Percentiles rank a stretch among this genome's conserved stretches.
phyloP scores from a whole-genome alignment of 1,140 invertebrate genomes.

The Liolophura sinensis region DNA sequence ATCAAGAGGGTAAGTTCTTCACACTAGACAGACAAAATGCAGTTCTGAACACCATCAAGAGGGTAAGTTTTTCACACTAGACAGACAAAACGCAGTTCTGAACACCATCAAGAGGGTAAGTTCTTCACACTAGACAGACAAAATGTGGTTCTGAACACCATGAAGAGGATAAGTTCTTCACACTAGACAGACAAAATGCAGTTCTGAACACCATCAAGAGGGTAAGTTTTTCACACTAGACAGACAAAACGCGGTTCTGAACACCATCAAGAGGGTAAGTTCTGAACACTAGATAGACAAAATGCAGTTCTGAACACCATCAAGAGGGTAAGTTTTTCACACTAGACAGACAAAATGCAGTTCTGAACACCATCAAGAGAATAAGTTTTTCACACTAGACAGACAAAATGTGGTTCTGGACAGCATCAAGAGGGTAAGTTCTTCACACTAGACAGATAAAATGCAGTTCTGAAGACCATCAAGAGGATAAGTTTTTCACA shows the following conservation, averaged over 20 bases:
- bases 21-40: background rate
- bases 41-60: background rate
- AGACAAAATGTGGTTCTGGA: background rate
- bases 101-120: background rate
- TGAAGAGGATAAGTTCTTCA: slow-evolving; percentile 1
- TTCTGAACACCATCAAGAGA: background rate
- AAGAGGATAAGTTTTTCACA: slow-evolving; percentile 23
- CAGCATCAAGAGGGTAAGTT: background rate
- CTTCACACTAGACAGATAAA: background rate
- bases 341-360: background rate
- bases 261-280: slow-evolving; percentile 55
- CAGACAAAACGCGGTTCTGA: slow-evolving; percentile 50
- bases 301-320: background rate
- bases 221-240: slow-evolving; percentile 31
- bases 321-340: background rate
- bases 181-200: background rate
- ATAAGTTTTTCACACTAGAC: background rate
- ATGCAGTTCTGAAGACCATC: too few relatives aligned
- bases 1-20: slow-evolving; percentile 50
- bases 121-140: background rate
- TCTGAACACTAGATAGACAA: background rate
- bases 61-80: background rate
- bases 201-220: too few relatives aligned
- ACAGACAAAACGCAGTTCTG: background rate
- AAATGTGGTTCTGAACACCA: background rate